Conservation (phyloP, 2,888 invertebrate species). For the Lysandra coridon region DNA sequence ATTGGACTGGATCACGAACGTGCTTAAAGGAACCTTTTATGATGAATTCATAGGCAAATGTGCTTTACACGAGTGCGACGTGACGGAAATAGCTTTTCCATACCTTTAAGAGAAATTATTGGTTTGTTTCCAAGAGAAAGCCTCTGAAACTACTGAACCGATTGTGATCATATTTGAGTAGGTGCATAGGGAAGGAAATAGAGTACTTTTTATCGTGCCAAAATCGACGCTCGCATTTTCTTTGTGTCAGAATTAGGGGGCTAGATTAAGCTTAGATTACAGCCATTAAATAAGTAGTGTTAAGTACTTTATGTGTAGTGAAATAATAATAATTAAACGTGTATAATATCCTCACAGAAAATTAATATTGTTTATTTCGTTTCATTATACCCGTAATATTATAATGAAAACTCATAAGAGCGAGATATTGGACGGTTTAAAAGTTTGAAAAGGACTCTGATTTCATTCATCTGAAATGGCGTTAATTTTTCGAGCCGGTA, state of each 20-base stretch:
- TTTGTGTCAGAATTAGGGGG: too few relatives aligned
- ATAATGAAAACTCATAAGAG: slow-evolving; percentile 2
- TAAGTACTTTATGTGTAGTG: too few relatives aligned
- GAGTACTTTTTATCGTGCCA: neutral
- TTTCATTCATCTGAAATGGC: slow-evolving; percentile 36
- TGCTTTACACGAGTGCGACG: neutral
- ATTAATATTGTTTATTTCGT: neutral
- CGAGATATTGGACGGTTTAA: neutral
- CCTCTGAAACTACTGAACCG: too few relatives aligned
- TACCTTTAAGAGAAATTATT: neutral
- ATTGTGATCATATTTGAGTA: neutral
- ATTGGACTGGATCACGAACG: slow-evolving; percentile 48
- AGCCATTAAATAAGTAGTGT: too few relatives aligned
- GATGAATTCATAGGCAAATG: slow-evolving; percentile 1
- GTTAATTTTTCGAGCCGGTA: slow-evolving; percentile 41
- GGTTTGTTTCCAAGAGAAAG: neutral
- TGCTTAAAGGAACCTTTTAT: slow-evolving; percentile 28
- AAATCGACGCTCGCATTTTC: neutral
- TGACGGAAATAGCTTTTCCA: neutral
- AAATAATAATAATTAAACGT: neutral
- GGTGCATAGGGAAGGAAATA: neutral
- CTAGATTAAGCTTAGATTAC: too few relatives aligned
- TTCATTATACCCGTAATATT: neutral
- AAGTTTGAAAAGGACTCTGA: slow-evolving; percentile 11
- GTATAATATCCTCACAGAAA: neutral